phyloP scores from a whole-genome alignment of 2,888 invertebrate genomes.

The Pseudanteris insignis region DNA sequence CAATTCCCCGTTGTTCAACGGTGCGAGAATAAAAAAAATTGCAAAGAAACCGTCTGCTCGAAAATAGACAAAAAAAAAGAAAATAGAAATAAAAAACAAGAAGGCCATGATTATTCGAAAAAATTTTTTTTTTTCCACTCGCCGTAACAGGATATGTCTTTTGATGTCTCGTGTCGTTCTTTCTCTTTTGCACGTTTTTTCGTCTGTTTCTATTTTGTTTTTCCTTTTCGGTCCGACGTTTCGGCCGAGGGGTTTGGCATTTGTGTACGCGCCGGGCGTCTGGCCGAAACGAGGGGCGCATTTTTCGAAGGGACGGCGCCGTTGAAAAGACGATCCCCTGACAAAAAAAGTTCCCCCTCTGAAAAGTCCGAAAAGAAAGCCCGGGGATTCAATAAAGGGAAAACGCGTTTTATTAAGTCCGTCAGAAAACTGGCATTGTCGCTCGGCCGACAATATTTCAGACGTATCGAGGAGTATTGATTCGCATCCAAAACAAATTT shows the following conservation, averaged over 20 bases:
- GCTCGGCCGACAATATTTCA: too few species aligned
- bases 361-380: conserved; percentile 34
- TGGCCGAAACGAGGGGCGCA: conserved; percentile 21
- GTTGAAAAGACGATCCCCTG: conserved; percentile 36
- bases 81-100: too few species aligned
- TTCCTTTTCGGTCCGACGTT: conserved; percentile 14
- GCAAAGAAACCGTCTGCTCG: too few species aligned
- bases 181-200: conserved; percentile 1
- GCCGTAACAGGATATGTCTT: conserved; percentile 22
- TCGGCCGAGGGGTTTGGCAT: conserved; percentile 4
- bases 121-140: conserved; percentile 7
- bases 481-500: too few species aligned
- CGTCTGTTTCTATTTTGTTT: conserved; percentile 14
- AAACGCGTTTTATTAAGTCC: conserved; percentile 31
- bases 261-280: conserved; percentile 6
- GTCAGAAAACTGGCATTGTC: conserved; percentile 31
- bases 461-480: too few species aligned
- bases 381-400: conserved; percentile 35
- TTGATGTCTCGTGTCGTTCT: conserved; percentile 19
- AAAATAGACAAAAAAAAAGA: too few species aligned
- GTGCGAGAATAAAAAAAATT: too few species aligned
- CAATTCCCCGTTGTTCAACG: too few species aligned
- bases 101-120: too few species aligned
- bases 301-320: conserved; percentile 28
- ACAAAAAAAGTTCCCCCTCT: conserved; percentile 27